Evolutionary conservation across 2,797 vertebrate species (phyloP), one percentile per base, ranked within the genome.

Genomic region (Galaxias olidus): DNA sequence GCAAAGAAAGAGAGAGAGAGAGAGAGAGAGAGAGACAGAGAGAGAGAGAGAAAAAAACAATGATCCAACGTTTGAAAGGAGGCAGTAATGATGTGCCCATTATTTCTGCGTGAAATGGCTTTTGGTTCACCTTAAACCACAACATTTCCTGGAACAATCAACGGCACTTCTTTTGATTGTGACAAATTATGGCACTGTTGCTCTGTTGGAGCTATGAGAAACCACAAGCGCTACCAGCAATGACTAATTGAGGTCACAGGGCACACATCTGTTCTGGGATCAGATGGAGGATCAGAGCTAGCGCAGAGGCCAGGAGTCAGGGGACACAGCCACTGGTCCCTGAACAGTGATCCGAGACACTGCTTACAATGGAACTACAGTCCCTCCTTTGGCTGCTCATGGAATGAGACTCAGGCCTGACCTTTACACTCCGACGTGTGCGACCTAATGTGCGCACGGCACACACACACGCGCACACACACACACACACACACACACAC

Each of bases 81-180:
- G 73, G 71, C 63, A 82, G 83, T 84, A 85, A 80, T 63, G 13
- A 62, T 17, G 1, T 12, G 0, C 44, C 71, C 62, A 80, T 84
- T 83, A 82, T 83, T 75, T 80, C 17, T 63, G 77, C 73, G 69
- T 50, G 9, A 75, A 86, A 72, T 55, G 61, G 61, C 3, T 60
- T 75, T 78, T 8, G 13, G 71, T 82, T 84, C 64, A 63, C 70
- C 66, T 76, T 71, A 74, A 81, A 79, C 71, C 70, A 71, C 77
- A 83, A 81, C 74, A 80, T 73, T 80, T 74, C 65, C 70, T 82
- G 67, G 57, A 71, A 78, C 71, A 81, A 74, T 71, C 63, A 55
- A 45, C 71, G 14, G 54, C 1, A 66, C 79, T 77, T 4, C 14
- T 43, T 74, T 73, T 75, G 63, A 81, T 61, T 45, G 30, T 51